Evolutionary conservation across 2,888 invertebrate genomes (phyloP).

Genomic region (Tribolium freemani): DNA sequence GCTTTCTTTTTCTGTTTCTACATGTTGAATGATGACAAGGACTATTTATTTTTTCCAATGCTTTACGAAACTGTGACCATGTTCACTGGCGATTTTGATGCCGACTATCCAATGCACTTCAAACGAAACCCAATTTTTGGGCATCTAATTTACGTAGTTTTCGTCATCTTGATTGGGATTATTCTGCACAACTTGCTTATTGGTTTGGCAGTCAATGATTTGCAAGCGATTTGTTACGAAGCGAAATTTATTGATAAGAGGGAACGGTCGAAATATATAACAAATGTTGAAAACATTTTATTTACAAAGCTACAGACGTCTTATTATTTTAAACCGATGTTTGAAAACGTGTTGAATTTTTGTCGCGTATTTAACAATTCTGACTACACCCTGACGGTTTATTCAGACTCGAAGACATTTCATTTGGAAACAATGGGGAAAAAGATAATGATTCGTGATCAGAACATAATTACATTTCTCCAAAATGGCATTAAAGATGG

Average conservation of each 20-base stretch:
- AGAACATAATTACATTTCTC: neutral
- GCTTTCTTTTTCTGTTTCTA: constrained; percentile 2
- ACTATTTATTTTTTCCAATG: neutral
- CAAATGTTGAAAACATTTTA: constrained; percentile 7
- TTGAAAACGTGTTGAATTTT: neutral
- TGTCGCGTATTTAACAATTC: neutral
- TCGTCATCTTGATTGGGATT: constrained; percentile 6
- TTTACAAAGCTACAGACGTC: neutral
- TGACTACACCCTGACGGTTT: neutral
- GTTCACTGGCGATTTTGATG: constrained; percentile 17
- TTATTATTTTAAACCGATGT: neutral
- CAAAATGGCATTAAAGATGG: neutral
- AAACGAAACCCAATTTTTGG: constrained; percentile 17
- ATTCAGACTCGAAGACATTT: neutral
- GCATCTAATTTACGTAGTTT: constrained; percentile 14
- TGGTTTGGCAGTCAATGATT: constrained; percentile 28
- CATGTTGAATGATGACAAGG: constrained; percentile 1
- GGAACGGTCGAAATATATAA: constrained; percentile 15
- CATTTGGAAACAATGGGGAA: neutral
- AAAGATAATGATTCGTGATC: neutral
- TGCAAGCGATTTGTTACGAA: constrained; percentile 13
- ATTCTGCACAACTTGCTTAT: constrained; percentile 27
- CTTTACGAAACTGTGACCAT: constrained; percentile 6
- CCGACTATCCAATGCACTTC: neutral
- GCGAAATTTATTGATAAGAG: constrained; percentile 20